Base-by-base conservation (phyloP, 30 jellyfish, hydroid and myxozoan genomes). In the Chrysaora quinquecirrha region DNA sequence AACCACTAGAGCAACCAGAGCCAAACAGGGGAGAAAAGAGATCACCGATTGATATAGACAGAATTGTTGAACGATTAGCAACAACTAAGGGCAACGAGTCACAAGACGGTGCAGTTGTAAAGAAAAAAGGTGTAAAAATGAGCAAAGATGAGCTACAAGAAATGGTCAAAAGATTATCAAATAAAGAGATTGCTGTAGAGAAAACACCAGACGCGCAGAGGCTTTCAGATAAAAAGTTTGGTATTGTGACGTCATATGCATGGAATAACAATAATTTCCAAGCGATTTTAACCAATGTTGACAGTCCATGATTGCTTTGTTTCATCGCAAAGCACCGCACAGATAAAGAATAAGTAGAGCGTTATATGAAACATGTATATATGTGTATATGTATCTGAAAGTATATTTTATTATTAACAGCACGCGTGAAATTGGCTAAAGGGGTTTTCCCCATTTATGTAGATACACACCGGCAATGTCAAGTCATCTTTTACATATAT, bases 151-250 rank as follows among this genome's bases (percentile, higher is more conserved):
- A 72, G 0, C 43, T 87, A 21, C 63, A 71, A 67, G 85, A 79
- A 19, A 35, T 87, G 34, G 84, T 84, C 24, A 1, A 48, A 20
- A 54, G 96, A 38, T 80, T 87, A 30, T 30, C 92, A 9, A 54
- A 87, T 46, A 84, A 84, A 64, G 89, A 78, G 23, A 27, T 56
- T 43, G 89, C 96, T 4, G 24, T 76, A 56, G 70, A 76, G 52
- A 69, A 76, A 28, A 87, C 96, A 48, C 96, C 96, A 0, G 96
- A 87, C n/a, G 29, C 85, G 1, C 71, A 43, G 31, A 71, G 96
- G 31, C 21, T 73, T 23, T 63, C 31, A 64, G 87, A 78, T 48
- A 77, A 68, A 34, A 62, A 70, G 2, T 87, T 67, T 49, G 89
- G 91, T 43, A 84, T 84, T 22, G 96, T 87, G 14, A 48, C 89